A percentile compares a stretch with the other conserved stretches of the same genome.
phyloP scores from a whole-genome alignment of 2,113 vertebrate genomes.

The Strix uralensis region DNA sequence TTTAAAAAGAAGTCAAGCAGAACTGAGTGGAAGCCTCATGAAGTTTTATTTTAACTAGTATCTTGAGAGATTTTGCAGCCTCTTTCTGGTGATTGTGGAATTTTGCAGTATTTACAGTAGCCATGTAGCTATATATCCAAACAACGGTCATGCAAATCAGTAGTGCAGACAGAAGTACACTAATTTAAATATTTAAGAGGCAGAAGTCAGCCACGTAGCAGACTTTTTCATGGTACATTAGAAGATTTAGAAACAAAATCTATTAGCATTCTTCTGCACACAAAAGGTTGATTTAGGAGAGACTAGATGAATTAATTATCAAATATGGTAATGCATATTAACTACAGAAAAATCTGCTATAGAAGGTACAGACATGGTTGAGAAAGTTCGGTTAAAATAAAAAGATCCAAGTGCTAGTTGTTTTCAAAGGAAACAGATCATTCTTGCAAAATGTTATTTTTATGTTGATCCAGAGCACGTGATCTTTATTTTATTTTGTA shows the following conservation, averaged over 20 bases:
- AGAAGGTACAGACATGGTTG: not conserved
- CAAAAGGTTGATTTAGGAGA: slow-evolving; percentile 58
- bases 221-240: slow-evolving; percentile 42
- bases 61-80: not conserved
- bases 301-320: slow-evolving; percentile 64
- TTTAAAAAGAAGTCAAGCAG: not conserved
- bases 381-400: not conserved
- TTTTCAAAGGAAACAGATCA: not conserved
- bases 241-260: slow-evolving; percentile 37
- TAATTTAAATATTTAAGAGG: slow-evolving; percentile 55
- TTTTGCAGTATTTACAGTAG: not conserved
- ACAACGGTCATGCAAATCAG: not conserved
- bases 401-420: not conserved
- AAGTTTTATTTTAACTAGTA: not conserved
- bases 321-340: slow-evolving; percentile 62
- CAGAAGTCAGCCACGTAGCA: slow-evolving; percentile 43
- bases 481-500: not conserved
- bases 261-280: slow-evolving; percentile 63
- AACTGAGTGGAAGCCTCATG: not conserved
- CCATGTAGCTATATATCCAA: not conserved
- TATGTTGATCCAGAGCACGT: not conserved
- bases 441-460: slow-evolving; percentile 1
- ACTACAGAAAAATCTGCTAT: slow-evolving; percentile 1
- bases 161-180: not conserved
- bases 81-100: not conserved